A percentile compares a stretch with the other conserved stretches of the same genome.
Evolutionary conservation across 2,797 vertebrate species (phyloP).

Genomic region (Falco peregrinus): DNA sequence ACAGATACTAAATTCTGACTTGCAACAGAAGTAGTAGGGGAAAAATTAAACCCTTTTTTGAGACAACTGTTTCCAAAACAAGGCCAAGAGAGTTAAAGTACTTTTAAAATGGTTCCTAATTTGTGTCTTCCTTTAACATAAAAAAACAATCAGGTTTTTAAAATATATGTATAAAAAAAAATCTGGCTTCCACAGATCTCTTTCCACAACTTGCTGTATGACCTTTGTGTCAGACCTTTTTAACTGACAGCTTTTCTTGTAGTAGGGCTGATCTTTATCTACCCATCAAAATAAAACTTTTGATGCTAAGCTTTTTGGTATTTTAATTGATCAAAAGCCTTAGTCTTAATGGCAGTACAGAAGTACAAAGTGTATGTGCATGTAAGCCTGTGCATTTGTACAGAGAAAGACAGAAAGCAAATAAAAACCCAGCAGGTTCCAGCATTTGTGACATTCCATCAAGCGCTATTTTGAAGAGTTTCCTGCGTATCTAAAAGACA

Average conservation of each 20-base stretch:
- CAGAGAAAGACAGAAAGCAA: neutral
- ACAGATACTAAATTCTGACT: neutral
- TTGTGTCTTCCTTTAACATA: neutral
- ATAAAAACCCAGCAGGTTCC: neutral
- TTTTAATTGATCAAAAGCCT: neutral
- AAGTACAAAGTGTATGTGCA: neutral
- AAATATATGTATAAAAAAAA: neutral
- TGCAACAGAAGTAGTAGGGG: neutral
- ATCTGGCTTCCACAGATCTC: neutral
- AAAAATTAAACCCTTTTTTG: neutral
- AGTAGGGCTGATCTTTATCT: neutral
- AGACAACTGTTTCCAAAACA: neutral
- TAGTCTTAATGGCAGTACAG: neutral
- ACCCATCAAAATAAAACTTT: neutral
- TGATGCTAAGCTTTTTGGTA: neutral
- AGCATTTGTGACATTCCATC: neutral
- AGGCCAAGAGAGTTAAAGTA: neutral
- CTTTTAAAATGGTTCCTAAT: neutral
- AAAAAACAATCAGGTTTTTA: neutral
- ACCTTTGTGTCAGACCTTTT: neutral
- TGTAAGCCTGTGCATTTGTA: neutral
- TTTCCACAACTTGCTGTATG: neutral
- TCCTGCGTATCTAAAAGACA: neutral
- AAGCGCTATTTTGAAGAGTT: neutral
- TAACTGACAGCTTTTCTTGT: neutral